phyloP scores from a whole-genome alignment of 2,113 vertebrate species.

The Anser brachyrhynchus region DNA sequence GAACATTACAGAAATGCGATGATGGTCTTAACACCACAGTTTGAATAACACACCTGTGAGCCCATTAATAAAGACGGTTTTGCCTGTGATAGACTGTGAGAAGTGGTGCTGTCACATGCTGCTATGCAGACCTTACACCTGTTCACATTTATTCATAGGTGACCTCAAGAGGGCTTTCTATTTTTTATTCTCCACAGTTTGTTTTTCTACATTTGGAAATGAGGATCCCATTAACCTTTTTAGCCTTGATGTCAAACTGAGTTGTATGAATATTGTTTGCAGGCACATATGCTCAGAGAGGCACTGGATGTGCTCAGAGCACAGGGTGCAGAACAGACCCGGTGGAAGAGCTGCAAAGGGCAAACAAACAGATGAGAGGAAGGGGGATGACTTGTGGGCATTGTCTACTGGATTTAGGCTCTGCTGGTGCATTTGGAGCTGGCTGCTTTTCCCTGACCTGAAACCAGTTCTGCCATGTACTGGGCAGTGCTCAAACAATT shows the following conservation, averaged over 20 bases:
- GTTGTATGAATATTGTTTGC: background rate
- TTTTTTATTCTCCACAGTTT: background rate
- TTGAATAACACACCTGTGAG: background rate
- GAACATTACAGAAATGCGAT: background rate
- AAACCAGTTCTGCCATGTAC: background rate
- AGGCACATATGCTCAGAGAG: background rate
- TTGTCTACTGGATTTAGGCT: background rate
- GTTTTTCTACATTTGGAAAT: background rate
- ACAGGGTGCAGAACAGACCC: background rate
- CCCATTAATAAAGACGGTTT: background rate
- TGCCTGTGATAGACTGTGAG: background rate
- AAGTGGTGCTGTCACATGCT: background rate
- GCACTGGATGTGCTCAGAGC: background rate
- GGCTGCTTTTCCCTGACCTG: background rate
- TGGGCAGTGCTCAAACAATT: background rate
- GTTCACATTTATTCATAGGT: background rate
- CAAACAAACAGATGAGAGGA: background rate
- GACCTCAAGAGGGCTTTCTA: background rate
- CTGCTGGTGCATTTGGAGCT: background rate
- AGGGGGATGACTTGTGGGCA: accelerated
- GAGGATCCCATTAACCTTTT: background rate
- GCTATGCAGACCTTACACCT: background rate
- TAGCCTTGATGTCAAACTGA: background rate
- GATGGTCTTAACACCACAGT: background rate
- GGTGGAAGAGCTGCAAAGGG: accelerated